Evolutionary conservation across 2,113 vertebrate genomes (phyloP).

Genomic region (Silurus meridionalis): DNA sequence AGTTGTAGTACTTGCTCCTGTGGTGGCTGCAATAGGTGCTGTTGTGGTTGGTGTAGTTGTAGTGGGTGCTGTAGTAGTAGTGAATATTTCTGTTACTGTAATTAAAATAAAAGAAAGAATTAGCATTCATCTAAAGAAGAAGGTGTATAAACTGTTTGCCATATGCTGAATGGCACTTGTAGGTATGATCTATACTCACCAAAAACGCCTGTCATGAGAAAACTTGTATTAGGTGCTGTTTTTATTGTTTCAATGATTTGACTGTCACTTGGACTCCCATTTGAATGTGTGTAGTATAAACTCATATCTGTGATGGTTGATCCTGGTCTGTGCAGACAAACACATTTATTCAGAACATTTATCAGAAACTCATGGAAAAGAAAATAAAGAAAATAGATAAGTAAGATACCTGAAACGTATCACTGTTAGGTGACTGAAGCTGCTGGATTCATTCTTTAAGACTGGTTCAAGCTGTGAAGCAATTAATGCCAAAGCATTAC

Average conservation of each 20-base stretch:
- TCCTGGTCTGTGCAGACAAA: conserved; percentile 10
- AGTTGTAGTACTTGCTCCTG: not conserved
- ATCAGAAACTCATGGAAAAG: not conserved
- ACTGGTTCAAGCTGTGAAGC: not conserved
- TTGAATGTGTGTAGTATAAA: not conserved
- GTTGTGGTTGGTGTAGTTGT: not conserved
- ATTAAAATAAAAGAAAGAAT: not conserved
- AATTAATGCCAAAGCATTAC: not conserved
- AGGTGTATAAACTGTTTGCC: not conserved
- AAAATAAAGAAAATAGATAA: not conserved
- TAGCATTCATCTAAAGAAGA: not conserved
- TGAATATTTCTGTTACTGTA: not conserved
- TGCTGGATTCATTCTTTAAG: not conserved
- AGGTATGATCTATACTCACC: not conserved
- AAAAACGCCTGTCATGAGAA: not conserved
- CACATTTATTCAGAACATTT: not conserved
- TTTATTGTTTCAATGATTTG: not conserved
- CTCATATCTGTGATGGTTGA: conserved; percentile 2
- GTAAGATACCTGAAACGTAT: not conserved
- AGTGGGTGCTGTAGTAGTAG: not conserved
- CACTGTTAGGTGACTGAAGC: not conserved
- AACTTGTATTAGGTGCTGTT: not conserved
- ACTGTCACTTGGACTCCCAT: not conserved
- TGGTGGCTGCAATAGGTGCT: not conserved
- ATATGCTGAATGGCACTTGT: not conserved